These are phyloP conservation scores for Dolichomitus sp. DNA, from an alignment of 2,888 invertebrate genomes.

Conservation along the genomic window DNA sequence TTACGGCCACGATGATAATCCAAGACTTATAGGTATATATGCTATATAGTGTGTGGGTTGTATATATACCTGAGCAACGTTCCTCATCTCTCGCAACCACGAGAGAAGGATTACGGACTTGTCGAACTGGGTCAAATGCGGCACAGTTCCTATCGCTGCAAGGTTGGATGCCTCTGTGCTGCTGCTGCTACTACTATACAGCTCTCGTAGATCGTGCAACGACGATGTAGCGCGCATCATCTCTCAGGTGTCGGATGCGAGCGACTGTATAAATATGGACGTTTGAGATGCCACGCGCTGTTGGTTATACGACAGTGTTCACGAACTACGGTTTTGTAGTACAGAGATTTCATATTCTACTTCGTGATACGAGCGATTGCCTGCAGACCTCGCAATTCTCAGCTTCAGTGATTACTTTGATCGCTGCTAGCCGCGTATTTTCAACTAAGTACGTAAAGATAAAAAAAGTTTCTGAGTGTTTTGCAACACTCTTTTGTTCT, in stretches of 20 bases:
- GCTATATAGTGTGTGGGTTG: background rate
- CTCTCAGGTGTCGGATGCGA: slow-evolving; percentile 59
- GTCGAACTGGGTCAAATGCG: slow-evolving; percentile 66
- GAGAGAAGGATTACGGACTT: slow-evolving; percentile 63
- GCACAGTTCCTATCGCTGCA: slow-evolving; percentile 66
- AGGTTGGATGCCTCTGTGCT: slow-evolving; percentile 60
- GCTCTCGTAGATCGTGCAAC: slow-evolving; percentile 60
- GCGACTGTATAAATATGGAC: slow-evolving; percentile 56
- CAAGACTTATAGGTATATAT: slow-evolving; percentile 19
- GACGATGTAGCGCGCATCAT: slow-evolving; percentile 66
- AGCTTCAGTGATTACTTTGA: slow-evolving; percentile 17
- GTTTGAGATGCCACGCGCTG: slow-evolving; percentile 47
- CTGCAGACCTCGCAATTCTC: slow-evolving; percentile 28
- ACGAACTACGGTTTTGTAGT: background rate
- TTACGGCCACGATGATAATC: slow-evolving; percentile 56
- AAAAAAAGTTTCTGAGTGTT: slow-evolving; percentile 28
- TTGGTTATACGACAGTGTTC: slow-evolving; percentile 10
- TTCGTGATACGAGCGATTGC: slow-evolving; percentile 57
- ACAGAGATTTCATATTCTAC: slow-evolving; percentile 37
- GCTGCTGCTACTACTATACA: slow-evolving; percentile 10
- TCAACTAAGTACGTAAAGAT: slow-evolving; percentile 7
- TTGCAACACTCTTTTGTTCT: slow-evolving; percentile 67
- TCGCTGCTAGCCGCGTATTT: slow-evolving; percentile 39
- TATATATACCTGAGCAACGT: slow-evolving; percentile 32
- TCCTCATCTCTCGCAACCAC: slow-evolving; percentile 63